Conservation (phyloP, 1,140 invertebrate genomes). For the Camponotus vicinus region DNA sequence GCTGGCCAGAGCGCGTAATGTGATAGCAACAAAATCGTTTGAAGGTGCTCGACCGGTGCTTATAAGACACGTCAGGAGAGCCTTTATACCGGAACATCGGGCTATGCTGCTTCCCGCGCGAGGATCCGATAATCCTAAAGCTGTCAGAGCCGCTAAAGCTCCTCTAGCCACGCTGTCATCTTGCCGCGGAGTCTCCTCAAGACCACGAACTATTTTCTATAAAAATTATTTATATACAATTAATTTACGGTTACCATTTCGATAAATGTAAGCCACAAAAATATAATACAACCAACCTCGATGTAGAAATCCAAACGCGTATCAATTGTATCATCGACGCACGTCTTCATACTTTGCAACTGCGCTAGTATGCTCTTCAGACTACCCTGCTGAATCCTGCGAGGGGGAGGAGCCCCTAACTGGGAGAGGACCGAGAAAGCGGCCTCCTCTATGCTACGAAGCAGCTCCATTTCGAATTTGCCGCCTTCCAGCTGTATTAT, state of each 20-base stretch:
- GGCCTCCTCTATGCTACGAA: constrained; percentile 80
- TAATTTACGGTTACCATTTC: neutral
- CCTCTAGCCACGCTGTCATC: constrained; percentile 78
- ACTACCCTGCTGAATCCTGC: constrained; percentile 79
- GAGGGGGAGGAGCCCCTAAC: constrained; percentile 79
- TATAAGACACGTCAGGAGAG: constrained; percentile 85
- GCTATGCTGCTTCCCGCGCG: constrained; percentile 89
- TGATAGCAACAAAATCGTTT: constrained; percentile 86
- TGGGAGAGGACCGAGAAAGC: constrained; percentile 79
- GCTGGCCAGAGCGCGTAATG: constrained; percentile 89
- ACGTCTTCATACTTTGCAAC: constrained; percentile 75
- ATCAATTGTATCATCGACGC: constrained; percentile 78
- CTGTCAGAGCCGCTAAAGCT: constrained; percentile 84
- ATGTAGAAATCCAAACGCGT: constrained; percentile 83
- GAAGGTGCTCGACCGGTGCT: constrained; percentile 79
- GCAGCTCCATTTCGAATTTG: constrained; percentile 76
- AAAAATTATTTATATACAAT: constrained; percentile 44
- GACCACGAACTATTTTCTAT: constrained; percentile 80
- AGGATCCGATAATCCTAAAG: constrained; percentile 86
- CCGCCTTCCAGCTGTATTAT: constrained; percentile 72
- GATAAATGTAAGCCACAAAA: neutral
- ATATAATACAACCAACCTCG: constrained; percentile 74
- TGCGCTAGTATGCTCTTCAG: constrained; percentile 75
- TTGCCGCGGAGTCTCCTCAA: constrained; percentile 81
- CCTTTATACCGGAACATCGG: constrained; percentile 88